Percentiles rank a stretch among this genome's conserved stretches.
Conservation (phyloP, 2,888 invertebrate genomes). For the Cistogaster globosa region DNA sequence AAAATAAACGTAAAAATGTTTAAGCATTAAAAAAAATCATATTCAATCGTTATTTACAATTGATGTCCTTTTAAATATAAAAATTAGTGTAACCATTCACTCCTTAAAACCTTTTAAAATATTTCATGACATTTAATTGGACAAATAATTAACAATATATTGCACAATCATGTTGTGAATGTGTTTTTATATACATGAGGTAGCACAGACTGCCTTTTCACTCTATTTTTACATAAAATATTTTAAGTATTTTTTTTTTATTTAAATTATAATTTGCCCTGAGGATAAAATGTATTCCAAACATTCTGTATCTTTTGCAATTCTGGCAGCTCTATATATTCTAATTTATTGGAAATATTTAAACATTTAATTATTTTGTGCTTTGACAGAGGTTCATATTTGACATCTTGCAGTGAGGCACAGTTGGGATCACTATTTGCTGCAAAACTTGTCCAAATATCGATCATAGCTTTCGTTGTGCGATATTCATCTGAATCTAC, state of each 20-base stretch:
- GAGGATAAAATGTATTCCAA: slow-evolving; percentile 79
- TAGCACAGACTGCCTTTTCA: slow-evolving; percentile 52
- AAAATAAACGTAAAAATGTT: no score
- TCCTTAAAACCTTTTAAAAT: slow-evolving; percentile 47
- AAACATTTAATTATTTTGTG: slow-evolving; percentile 76
- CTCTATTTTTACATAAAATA: neutral
- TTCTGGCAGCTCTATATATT: slow-evolving; percentile 78
- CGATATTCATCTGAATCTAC: slow-evolving; percentile 76
- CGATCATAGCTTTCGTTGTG: slow-evolving; percentile 77
- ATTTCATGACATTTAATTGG: slow-evolving; percentile 31
- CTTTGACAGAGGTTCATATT: slow-evolving; percentile 75
- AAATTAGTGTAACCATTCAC: slow-evolving; percentile 14
- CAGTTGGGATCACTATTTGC: slow-evolving; percentile 79
- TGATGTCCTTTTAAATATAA: slow-evolving; percentile 16
- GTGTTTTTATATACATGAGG: slow-evolving; percentile 61
- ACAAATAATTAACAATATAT: slow-evolving; percentile 31
- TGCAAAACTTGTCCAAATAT: slow-evolving; percentile 81
- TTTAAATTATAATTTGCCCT: slow-evolving; percentile 74
- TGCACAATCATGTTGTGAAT: slow-evolving; percentile 19
- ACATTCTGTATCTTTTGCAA: slow-evolving; percentile 75
- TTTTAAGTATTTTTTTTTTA: neutral
- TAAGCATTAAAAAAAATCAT: neutral
- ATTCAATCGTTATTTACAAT: slow-evolving; percentile 22
- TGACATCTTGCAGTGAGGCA: slow-evolving; percentile 72
- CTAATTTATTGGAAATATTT: slow-evolving; percentile 78